These are phyloP conservation scores for Chaenogobius annularis DNA, from an alignment of 2,113 vertebrate genomes.

Conservation along the genomic window DNA sequence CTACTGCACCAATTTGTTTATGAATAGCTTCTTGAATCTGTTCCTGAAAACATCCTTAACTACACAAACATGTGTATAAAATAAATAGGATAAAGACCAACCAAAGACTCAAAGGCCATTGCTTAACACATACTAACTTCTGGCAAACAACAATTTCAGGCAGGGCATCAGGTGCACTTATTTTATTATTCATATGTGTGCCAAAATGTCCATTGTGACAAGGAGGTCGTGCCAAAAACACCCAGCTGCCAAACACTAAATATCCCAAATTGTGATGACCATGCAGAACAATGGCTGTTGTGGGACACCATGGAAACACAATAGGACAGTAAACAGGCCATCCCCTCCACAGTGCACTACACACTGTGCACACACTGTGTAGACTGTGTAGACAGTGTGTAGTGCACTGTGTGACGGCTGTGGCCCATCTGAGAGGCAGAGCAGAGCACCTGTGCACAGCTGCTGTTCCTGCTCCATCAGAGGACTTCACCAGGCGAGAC, in stretches of 20 bases:
- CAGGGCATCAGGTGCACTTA: slow-evolving; percentile 65
- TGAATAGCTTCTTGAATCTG: background rate
- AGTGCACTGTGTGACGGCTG: slow-evolving; percentile 47
- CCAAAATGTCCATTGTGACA: slow-evolving; percentile 50
- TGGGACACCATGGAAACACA: slow-evolving; percentile 59
- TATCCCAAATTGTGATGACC: slow-evolving; percentile 60
- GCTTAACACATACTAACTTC: background rate
- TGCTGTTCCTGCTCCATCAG: slow-evolving; percentile 70
- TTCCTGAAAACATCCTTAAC: background rate
- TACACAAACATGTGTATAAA: background rate
- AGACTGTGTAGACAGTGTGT: no score
- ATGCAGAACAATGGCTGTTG: slow-evolving; percentile 59
- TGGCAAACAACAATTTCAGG: slow-evolving; percentile 5
- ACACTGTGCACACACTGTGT: slow-evolving; percentile 34
- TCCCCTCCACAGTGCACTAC: slow-evolving; percentile 64
- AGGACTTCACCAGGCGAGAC: slow-evolving; percentile 67
- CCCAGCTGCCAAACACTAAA: slow-evolving; percentile 63
- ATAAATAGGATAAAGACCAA: background rate
- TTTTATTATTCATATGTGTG: slow-evolving; percentile 31
- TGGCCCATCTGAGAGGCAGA: slow-evolving; percentile 68
- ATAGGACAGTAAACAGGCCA: slow-evolving; percentile 65
- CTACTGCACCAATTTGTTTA: background rate
- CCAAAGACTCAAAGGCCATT: background rate
- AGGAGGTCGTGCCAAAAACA: slow-evolving; percentile 57
- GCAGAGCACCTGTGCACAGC: slow-evolving; percentile 72